Base-by-base conservation (phyloP, 2,888 invertebrate species). In the Eilema griseolum region DNA sequence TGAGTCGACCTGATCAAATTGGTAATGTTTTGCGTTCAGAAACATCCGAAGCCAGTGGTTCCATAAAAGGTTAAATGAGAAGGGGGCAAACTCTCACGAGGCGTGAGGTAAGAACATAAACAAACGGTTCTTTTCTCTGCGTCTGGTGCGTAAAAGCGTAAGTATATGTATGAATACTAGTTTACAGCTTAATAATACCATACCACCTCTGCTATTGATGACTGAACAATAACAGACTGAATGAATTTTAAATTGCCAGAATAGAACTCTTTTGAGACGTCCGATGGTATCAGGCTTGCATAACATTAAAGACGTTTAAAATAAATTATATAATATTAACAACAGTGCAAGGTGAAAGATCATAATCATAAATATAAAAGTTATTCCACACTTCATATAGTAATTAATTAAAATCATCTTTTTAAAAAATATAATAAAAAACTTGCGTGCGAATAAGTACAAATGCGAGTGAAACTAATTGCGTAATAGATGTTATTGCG, bases 381-480 rank as follows among this genome's bases (percentile, higher is more conserved):
- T n/a, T 52, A n/a, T 52, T 52, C 52, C 20, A 52, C n/a, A 8
- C n/a, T 52, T n/a, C n/a, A 20, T 8, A 1, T n/a, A n/a, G n/a
- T n/a, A n/a, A 52, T 52, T 52, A 20, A 52, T n/a, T 52, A 52
- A 52, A 52, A 46, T 46, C 20, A 46, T 46, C 62, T 37, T 7
- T 62, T n/a, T 8, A 12, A 64, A 46, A 46, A 26, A 62, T 46
- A 10, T 41, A 26, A 26, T 26, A 26, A 63, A 61, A 56, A 28
- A 26, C 11, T 26, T n/a, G 61, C 37, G 63, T 69, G 69, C 69
- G 57, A 64, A 57, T n/a, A 64, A 60, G 26, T 60, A 52, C 37
- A 64, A 64, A 33, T 60, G n/a, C 59, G 52, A 46, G 41, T 46
- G 24, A 52, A 62, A 63, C 66, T 57, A 26, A 66, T 41, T 23